Evolutionary conservation across 2,113 vertebrate genomes (phyloP), one percentile per base, ranked within the genome.

Genomic region (Vireo altiloquus): DNA sequence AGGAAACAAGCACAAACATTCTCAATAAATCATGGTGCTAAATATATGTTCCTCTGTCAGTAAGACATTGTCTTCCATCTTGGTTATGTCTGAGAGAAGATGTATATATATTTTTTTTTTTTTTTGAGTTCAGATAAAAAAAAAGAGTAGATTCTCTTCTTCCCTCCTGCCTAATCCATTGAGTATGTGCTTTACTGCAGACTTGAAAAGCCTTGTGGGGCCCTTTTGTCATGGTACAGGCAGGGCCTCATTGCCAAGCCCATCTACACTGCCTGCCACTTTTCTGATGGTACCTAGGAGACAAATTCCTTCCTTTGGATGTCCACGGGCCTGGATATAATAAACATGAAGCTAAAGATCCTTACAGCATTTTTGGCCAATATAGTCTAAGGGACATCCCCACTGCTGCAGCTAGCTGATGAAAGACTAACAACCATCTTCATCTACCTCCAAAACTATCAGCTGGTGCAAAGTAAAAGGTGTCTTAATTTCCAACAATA

Each of bases 1-100:
- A 57, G 49, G 40, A 94, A 92, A 84, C 40, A 89, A 87, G 37
- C n/a, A 82, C n/a, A 76, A 95, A 75, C 47, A 39, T 15, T 76
- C 33, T 19, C 61, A 87, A 49, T 49, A 87, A 89, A 87, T 89
- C 42, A 52, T 13, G 33, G 39, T 30, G 25, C 65, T 92, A 87
- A 82, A 79, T 71, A 71, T n/a, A 64, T 50, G 57, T 60, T 82
- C 63, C n/a, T 60, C 69, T 56, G 16, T 49, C 56, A 87, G 47
- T 44, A 78, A 60, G 44, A 57, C 77, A 49, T 37, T 37, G 44
- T 53, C 53, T 95, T 89, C 61, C 54, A 78, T 71, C 47, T 86
- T 87, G 72, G 47, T 82, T 87, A 52, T 30, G 44, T 15, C 44
- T 70, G 28, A 44, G 39, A 92, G 39, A 87, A 42, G 77, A 46